These are phyloP conservation scores for Parambassis ranga DNA, from an alignment of 2,797 vertebrate genomes.

Conservation along the genomic window DNA sequence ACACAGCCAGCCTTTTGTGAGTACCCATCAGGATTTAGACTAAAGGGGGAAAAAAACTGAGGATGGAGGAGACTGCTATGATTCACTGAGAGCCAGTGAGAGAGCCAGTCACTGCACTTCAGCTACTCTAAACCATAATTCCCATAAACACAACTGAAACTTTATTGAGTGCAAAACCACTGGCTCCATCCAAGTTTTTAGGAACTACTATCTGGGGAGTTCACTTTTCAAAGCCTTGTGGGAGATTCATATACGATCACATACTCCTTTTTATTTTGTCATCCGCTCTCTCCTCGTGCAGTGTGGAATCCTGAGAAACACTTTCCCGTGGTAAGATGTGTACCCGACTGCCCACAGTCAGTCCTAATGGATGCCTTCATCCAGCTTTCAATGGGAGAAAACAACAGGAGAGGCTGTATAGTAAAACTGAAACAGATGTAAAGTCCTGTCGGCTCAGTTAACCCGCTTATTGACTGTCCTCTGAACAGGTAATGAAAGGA, in stretches of 20 bases:
- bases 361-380: constrained; percentile 68
- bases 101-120: constrained; percentile 55
- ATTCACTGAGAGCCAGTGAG: constrained; percentile 55
- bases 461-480: constrained; percentile 56
- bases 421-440: constrained; percentile 81
- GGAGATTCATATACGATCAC: constrained; percentile 47
- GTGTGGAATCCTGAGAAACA: constrained; percentile 58
- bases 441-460: constrained; percentile 64
- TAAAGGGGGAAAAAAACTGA: constrained; percentile 23
- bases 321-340: constrained; percentile 67
- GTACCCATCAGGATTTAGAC: constrained; percentile 18
- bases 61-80: constrained; percentile 11
- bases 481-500: constrained; percentile 69
- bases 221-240: constrained; percentile 58
- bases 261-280: constrained; percentile 33
- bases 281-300: constrained; percentile 46
- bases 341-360: constrained; percentile 47
- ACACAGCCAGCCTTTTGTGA: constrained; percentile 23
- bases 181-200: constrained; percentile 64
- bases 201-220: constrained; percentile 55
- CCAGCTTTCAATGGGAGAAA: constrained; percentile 65
- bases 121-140: constrained; percentile 69
- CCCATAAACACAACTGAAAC: constrained; percentile 68
- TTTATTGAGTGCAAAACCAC: constrained; percentile 78
- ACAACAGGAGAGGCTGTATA: constrained; percentile 66